Evolutionary conservation across 2,888 invertebrate genomes (phyloP).

Genomic region (Bugulina stolonifera): DNA sequence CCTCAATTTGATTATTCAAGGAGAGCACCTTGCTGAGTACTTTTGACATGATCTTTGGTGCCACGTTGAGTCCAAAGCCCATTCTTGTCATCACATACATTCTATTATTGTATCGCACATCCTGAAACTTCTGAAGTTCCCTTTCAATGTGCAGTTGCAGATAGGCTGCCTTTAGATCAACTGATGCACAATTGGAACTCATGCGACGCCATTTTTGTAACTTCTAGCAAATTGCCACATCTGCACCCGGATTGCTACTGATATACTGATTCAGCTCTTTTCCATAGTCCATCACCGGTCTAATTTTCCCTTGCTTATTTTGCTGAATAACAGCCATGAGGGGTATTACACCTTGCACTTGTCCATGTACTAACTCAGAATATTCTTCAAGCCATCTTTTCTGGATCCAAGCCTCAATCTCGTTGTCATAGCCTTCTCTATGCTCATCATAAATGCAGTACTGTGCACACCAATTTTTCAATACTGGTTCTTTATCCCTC

Average conservation of each 20-base stretch:
- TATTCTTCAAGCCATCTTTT: slow-evolving; percentile 8
- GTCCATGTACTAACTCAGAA: slow-evolving; percentile 8
- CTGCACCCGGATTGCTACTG: slow-evolving; percentile 8
- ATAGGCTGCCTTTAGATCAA: slow-evolving; percentile 28
- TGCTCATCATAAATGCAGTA: neutral
- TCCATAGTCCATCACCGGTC: slow-evolving; percentile 27
- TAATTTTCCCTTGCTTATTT: slow-evolving; percentile 25
- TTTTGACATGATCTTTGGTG: slow-evolving; percentile 27
- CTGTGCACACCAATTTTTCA: slow-evolving; percentile 1
- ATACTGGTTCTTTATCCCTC: neutral
- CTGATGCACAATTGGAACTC: slow-evolving; percentile 22
- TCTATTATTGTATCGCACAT: neutral
- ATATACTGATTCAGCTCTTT: slow-evolving; percentile 26
- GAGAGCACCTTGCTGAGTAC: slow-evolving; percentile 26
- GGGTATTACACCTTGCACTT: slow-evolving; percentile 20
- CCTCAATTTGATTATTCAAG: neutral
- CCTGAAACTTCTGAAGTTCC: slow-evolving; percentile 26
- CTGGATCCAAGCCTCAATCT: slow-evolving; percentile 9
- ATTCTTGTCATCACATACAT: slow-evolving; percentile 24
- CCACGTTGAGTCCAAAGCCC: slow-evolving; percentile 28
- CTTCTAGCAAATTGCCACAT: slow-evolving; percentile 26
- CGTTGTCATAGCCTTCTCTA: neutral
- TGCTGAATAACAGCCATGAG: slow-evolving; percentile 27
- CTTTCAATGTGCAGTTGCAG: slow-evolving; percentile 26
- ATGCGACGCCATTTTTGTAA: slow-evolving; percentile 24